Base-by-base conservation (phyloP, 2,113 vertebrate genomes). In the Tringa solitaria region DNA sequence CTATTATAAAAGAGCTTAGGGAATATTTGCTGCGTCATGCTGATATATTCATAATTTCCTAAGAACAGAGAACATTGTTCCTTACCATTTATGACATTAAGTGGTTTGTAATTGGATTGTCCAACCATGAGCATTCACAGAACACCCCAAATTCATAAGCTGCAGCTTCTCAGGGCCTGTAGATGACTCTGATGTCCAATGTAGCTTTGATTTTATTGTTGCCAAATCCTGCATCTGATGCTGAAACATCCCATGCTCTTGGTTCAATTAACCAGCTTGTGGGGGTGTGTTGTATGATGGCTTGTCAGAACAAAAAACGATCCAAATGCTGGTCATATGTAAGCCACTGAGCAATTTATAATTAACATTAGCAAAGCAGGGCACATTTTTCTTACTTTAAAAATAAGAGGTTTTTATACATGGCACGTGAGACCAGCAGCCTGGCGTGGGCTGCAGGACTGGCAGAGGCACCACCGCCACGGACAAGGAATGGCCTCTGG, bases 11-110 rank as follows among this genome's bases (percentile, higher is more conserved):
- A 48, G 50, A 3, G 17, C 45, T 53, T 28, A 53, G 27, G 18
- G 78, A 84, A 28, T 63, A 19, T 37, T 28, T 93, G 93, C 87
- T 89, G 74, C 8, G 33, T 89, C 87, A 70, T 53, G 61, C 53
- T 94, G 85, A 73, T 56, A 48, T 8, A 51, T 8, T 48, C 35
- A 39, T 64, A 20, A 72, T 73, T 81, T 82, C 74, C 6, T n/a
- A 57, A 64, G 68, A 92, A 24, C 59, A 2, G 16, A 67, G 43
- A 64, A 84, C 56, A 12, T 4, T 59, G 73, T 22, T 91, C 57
- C 81, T 70, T 51, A 75, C 60, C 33, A n/a, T 45, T 87, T 63
- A 35, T 82, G 93, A 63, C 90, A 75, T 32, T 84, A 84, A 95
- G 78, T 78, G 81, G 19, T 67, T 78, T 54, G 41, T 63, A 82